Evolutionary conservation across 2,888 invertebrate species (phyloP).

Genomic region (Notodonta dromedarius): DNA sequence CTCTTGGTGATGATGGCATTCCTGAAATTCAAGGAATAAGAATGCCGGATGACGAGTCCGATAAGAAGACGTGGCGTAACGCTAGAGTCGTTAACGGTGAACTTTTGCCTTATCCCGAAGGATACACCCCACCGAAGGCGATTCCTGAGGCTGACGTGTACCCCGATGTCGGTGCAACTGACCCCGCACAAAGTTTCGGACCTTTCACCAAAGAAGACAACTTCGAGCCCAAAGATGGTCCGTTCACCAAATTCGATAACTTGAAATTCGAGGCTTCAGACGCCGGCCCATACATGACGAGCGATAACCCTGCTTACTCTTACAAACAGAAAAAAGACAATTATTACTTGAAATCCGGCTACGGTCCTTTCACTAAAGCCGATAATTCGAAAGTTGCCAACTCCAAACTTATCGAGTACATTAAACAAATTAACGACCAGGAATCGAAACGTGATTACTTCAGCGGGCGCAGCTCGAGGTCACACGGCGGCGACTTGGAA

Average conservation of each 20-base stretch:
- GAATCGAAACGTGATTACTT: constrained; percentile 86
- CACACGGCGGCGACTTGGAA: constrained; percentile 75
- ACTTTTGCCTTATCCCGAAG: constrained; percentile 89
- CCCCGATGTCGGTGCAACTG: constrained; percentile 65
- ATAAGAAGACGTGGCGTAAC: constrained; percentile 94
- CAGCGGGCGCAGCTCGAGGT: constrained; percentile 78
- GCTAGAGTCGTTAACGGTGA: constrained; percentile 94
- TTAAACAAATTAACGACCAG: constrained; percentile 87
- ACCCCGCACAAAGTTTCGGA: constrained; percentile 75
- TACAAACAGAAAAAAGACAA: constrained; percentile 76
- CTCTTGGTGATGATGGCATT: constrained; percentile 88
- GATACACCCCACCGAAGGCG: constrained; percentile 86
- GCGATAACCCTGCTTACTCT: constrained; percentile 63
- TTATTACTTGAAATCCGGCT: constrained; percentile 73
- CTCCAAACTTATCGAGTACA: constrained; percentile 86
- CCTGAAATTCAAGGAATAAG: constrained; percentile 93
- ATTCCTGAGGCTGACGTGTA: constrained; percentile 84
- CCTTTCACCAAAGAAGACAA: constrained; percentile 86
- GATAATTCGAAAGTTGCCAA: constrained; percentile 85
- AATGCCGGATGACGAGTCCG: constrained; percentile 93
- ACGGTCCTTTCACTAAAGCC: constrained; percentile 86
- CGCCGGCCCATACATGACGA: constrained; percentile 65
- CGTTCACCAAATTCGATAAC: constrained; percentile 86
- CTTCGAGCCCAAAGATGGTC: constrained; percentile 82
- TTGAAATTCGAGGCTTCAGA: constrained; percentile 70